Percentiles rank a stretch among this genome's conserved stretches.
Evolutionary conservation across 2,888 invertebrate species (phyloP).

Genomic region (Tiphia femorata): DNA sequence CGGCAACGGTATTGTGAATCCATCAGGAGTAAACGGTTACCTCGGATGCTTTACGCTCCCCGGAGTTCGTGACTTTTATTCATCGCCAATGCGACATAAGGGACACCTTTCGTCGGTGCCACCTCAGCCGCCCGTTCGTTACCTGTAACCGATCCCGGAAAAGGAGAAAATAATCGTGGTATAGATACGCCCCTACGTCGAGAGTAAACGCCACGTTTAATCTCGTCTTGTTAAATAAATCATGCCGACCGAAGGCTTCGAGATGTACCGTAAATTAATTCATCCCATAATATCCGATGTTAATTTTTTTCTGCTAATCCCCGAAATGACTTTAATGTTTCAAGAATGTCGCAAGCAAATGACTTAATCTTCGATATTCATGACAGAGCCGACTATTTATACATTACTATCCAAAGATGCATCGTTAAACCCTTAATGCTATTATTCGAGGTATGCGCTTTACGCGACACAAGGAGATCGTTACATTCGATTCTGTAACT

Average conservation of each 20-base stretch:
- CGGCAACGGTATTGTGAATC: slow-evolving; percentile 28
- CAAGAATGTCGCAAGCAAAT: slow-evolving; percentile 21
- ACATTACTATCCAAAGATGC: no score
- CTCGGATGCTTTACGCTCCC: slow-evolving; percentile 23
- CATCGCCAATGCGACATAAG: slow-evolving; percentile 36
- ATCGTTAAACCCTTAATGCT: no score
- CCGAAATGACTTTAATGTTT: slow-evolving; percentile 26
- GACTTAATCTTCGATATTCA: slow-evolving; percentile 17
- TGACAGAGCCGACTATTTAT: no score
- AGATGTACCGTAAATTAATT: slow-evolving; percentile 33
- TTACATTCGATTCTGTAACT: no score
- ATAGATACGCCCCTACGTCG: not conserved
- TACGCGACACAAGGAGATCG: no score
- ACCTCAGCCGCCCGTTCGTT: slow-evolving; percentile 27
- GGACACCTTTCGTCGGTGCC: slow-evolving; percentile 43
- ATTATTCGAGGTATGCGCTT: no score
- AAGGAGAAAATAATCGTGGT: slow-evolving; percentile 22
- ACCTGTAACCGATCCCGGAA: slow-evolving; percentile 39
- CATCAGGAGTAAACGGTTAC: slow-evolving; percentile 50
- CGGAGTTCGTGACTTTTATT: slow-evolving; percentile 36
- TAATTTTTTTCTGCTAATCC: slow-evolving; percentile 41
- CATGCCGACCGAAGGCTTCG: slow-evolving; percentile 27
- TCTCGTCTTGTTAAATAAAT: slow-evolving; percentile 50
- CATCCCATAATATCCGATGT: slow-evolving; percentile 47
- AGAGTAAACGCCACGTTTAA: slow-evolving; percentile 28